Base-by-base conservation (phyloP, 2,888 invertebrate species). In the Dynastes grantii region DNA sequence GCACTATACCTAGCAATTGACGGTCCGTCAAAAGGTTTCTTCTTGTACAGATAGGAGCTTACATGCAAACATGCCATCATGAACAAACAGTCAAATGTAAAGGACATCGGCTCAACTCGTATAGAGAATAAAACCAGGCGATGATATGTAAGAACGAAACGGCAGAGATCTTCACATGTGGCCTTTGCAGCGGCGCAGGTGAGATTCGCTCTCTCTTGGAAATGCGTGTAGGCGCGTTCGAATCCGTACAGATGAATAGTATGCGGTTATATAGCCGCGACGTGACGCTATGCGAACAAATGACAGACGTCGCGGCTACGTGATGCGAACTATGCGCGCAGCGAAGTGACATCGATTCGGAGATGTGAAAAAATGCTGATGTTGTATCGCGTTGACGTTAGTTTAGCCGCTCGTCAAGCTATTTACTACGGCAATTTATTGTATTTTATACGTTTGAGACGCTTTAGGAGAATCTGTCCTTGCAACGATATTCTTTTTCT, bases 211-310 rank as follows among this genome's bases (percentile, higher is more conserved):
- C 55, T 27, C 45, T 58, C 55, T 16, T 16, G n/a, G 37, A 64
- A 32, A 64, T 40, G 64, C 32, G 40, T 64, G 64, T 64, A 64
- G 64, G 64, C 29, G 37, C 22, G 55, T 22, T 27, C 22, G 55
- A 16, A 58, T 16, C 55, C 16, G 55, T 58, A 58, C 64, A 37
- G 64, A 64, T 64, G 64, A 37, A 64, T 64, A 37, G 40, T 37
- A 64, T 64, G 64, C 37, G 64, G 37, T 37, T 64, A 16, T 29
- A 61, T 61, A 22, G 29, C 16, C 29, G 64, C 40, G 64, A 64
- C 64, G 64, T 64, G 64, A 64, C 32, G 64, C 13, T 64, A 64
- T 64, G 64, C 40, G 64, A 37, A 64, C 32, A 37, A 64, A 64
- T 40, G 64, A 40, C 37, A 64, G 64, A 64, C 64, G 32, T 64